A percentile compares a stretch with the other conserved stretches of the same genome.
These are phyloP conservation scores for Dicycla oo DNA, from an alignment of 2,888 invertebrate genomes.

Conservation along the genomic window DNA sequence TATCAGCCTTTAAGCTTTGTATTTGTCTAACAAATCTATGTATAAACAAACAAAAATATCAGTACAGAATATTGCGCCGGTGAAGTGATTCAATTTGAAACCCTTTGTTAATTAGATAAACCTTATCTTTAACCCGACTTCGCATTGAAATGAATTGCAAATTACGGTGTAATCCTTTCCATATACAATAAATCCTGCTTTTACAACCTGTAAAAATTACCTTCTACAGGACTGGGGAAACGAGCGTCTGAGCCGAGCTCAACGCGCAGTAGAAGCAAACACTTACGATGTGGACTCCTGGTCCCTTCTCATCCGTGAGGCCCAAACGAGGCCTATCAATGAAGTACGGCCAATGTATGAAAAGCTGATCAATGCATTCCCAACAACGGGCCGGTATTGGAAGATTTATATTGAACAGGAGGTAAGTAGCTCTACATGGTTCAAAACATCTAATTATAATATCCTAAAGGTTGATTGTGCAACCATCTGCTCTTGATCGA, in stretches of 20 bases:
- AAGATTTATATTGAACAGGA: constrained; percentile 99
- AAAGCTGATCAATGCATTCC: constrained; percentile 97
- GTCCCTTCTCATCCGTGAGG: constrained; percentile 98
- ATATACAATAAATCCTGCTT: neutral
- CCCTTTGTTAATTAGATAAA: neutral
- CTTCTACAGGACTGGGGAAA: constrained; percentile 95
- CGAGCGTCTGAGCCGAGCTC: constrained; percentile 95
- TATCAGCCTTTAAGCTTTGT: neutral
- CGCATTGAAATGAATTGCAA: neutral
- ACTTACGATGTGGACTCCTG: constrained; percentile 99
- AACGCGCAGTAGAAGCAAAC: constrained; percentile 96
- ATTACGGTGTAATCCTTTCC: neutral
- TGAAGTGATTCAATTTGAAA: neutral
- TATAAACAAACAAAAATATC: neutral
- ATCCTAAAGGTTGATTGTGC: neutral
- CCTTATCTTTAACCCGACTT: neutral
- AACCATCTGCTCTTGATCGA: too few relatives aligned
- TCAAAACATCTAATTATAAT: neutral
- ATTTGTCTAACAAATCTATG: neutral
- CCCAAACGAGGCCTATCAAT: constrained; percentile 96
- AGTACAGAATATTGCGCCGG: neutral
- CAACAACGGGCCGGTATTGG: constrained; percentile 99
- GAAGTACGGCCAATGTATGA: constrained; percentile 98
- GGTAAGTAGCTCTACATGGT: constrained; percentile 86
- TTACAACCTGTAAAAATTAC: neutral